A percentile compares a stretch with the other conserved stretches of the same genome.
Conservation (phyloP, 2,888 invertebrate genomes). For the Didymodactylos carnosus region DNA sequence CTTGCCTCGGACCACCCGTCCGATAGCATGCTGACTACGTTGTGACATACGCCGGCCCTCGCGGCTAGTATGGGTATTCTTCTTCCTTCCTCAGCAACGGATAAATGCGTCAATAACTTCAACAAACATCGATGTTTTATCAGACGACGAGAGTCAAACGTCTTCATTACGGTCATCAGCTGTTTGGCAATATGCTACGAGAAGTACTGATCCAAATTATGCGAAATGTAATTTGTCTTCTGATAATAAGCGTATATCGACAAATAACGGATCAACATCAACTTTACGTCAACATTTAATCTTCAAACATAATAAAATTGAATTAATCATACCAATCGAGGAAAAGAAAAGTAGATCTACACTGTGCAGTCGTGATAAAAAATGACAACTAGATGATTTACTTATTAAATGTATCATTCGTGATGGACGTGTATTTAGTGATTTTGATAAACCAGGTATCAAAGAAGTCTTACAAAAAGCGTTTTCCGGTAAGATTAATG, state of each 20-base stretch:
- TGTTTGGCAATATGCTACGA: not conserved
- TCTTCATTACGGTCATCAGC: not conserved
- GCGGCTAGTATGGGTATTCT: no score
- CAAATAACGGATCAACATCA: not conserved
- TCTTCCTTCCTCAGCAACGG: no score
- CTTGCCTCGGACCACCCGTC: no score
- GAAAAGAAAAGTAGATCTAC: not conserved
- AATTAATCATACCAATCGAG: not conserved
- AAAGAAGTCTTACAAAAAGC: not conserved
- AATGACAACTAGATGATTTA: not conserved
- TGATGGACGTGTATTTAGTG: not conserved
- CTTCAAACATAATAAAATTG: not conserved
- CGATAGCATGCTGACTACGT: no score
- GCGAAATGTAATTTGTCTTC: not conserved
- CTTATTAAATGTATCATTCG: not conserved
- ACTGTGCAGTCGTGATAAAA: not conserved
- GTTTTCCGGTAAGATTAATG: not conserved
- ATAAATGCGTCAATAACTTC: no score
- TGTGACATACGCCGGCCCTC: no score
- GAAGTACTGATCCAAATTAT: not conserved
- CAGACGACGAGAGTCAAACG: no score
- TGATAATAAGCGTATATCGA: not conserved
- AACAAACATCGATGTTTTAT: no score
- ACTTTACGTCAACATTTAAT: not conserved
- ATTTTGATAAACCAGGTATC: not conserved